Evolutionary conservation across 2,113 vertebrate genomes (phyloP).

Genomic region (Menidia beryllina): DNA sequence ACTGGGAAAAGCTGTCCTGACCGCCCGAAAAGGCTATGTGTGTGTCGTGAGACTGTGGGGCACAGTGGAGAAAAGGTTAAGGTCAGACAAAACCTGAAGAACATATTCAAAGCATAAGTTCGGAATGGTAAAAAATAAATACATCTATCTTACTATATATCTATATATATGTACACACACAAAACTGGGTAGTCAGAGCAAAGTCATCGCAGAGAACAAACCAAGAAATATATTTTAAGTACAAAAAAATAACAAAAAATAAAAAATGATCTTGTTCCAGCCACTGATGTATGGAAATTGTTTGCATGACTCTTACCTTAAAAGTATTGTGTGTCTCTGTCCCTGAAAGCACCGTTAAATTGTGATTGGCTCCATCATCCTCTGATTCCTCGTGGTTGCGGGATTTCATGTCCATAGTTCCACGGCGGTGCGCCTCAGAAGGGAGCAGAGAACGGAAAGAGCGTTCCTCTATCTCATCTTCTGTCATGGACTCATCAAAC

Average conservation of each 20-base stretch:
- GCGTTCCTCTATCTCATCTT: conserved; percentile 94
- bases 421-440: conserved; percentile 93
- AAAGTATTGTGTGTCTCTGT: conserved; percentile 60
- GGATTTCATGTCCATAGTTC: conserved; percentile 89
- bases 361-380: conserved; percentile 84
- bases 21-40: conserved; percentile 91
- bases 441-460: conserved; percentile 95
- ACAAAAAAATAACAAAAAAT: no score
- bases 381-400: conserved; percentile 88
- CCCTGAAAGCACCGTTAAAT: conserved; percentile 66
- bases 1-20: conserved; percentile 94
- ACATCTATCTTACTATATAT: no score
- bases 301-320: conserved; percentile 78
- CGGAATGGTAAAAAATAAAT: not conserved
- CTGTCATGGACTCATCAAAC: conserved; percentile 95
- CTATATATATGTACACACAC: no score
- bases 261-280: not conserved
- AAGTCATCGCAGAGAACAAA: no score
- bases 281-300: not conserved
- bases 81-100: not conserved
- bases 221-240: no score
- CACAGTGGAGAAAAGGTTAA: not conserved
- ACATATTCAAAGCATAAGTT: not conserved
- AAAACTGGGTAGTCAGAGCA: no score
- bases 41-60: conserved; percentile 73